Evolutionary conservation across 2,888 invertebrate species (phyloP).

Genomic region (Thysanoteuthis rhombus): DNA sequence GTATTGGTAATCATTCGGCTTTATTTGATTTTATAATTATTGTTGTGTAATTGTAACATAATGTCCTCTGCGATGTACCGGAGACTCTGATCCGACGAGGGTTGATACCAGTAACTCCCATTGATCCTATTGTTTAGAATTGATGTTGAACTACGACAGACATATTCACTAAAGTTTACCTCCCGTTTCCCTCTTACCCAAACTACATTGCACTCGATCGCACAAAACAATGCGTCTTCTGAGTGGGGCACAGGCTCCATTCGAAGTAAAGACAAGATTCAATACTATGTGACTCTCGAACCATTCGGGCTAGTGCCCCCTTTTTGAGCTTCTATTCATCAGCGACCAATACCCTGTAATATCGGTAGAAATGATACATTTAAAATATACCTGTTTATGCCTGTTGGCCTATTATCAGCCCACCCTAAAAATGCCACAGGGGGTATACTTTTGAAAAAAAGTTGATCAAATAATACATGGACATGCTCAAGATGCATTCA

Average conservation of each 20-base stretch:
- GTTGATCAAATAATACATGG: too few relatives aligned
- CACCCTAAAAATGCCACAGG: too few relatives aligned
- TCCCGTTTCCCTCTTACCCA: background rate
- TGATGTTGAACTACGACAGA: background rate
- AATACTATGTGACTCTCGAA: background rate
- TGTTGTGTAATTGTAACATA: background rate
- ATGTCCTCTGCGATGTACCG: background rate
- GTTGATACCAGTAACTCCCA: background rate
- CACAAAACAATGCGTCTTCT: background rate
- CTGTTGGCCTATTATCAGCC: too few relatives aligned
- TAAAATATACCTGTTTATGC: too few relatives aligned
- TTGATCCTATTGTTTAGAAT: background rate
- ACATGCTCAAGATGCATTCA: too few relatives aligned
- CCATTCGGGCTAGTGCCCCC: too few relatives aligned
- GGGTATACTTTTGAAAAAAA: too few relatives aligned
- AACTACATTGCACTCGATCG: background rate
- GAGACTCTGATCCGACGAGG: background rate
- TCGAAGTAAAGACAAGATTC: background rate
- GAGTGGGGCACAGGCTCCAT: too few relatives aligned
- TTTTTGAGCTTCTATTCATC: too few relatives aligned
- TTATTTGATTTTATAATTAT: slow-evolving; percentile 12
- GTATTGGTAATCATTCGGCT: background rate
- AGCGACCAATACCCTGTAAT: too few relatives aligned
- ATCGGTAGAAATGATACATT: too few relatives aligned
- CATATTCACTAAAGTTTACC: background rate